Conservation (phyloP, 2,888 invertebrate genomes). For the Nephrotoma guestfalica region DNA sequence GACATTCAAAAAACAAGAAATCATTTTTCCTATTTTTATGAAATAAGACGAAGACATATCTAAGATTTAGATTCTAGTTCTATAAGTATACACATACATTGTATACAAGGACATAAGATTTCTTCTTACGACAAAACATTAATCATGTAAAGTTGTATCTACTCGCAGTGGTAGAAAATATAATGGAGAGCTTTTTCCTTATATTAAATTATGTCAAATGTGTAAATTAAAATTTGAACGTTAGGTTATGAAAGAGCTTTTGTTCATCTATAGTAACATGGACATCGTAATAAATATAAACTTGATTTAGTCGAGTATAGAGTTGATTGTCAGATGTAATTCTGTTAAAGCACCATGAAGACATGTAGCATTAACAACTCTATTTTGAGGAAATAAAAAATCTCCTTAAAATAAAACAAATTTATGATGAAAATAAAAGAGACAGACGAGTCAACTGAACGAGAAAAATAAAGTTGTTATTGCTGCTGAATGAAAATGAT, state of each 20-base stretch:
- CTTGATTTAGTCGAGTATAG: neutral
- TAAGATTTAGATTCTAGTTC: neutral
- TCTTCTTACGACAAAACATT: neutral
- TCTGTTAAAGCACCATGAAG: neutral
- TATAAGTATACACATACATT: neutral
- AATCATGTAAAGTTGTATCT: neutral
- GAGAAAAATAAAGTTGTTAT: neutral
- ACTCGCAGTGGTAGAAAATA: neutral
- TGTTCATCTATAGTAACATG: neutral
- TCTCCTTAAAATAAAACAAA: neutral
- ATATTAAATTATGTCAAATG: neutral
- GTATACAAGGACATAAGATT: neutral
- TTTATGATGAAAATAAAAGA: neutral
- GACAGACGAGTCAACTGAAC: neutral
- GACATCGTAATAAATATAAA: neutral
- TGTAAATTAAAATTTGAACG: neutral
- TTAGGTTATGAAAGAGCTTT: neutral
- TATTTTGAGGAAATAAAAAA: neutral
- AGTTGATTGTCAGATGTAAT: neutral
- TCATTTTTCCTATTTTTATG: neutral
- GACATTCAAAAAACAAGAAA: neutral
- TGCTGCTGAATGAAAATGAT: neutral
- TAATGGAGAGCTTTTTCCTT: neutral
- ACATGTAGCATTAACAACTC: neutral
- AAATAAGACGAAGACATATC: neutral